Evolutionary conservation across 92 coral and sea anemone genomes (phyloP), one percentile per base, ranked within the genome.

Genomic region (Phenganax marumi): DNA sequence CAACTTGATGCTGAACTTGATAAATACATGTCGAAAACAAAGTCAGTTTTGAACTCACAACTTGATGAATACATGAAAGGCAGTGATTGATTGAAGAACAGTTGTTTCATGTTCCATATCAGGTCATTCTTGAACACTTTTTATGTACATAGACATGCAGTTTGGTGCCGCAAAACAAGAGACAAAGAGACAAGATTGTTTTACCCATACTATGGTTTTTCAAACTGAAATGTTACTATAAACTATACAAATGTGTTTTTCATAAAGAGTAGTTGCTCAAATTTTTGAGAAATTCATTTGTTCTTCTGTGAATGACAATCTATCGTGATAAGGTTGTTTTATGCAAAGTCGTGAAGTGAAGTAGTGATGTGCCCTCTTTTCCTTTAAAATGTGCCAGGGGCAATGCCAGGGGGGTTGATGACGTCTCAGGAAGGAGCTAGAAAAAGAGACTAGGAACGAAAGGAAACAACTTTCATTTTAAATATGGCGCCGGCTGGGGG

Each of bases 11-110:
- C 85, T 47, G 99, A 96, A 60, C 93, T 96, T 62, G 99, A 96
- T 57, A 85, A 89, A 23, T 96, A 96, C 70, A 96, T 96, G 99
- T 92, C 99, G 16, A 94, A 96, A 52, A 87, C 95, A 16, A 95
- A 92, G 71, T 81, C 96, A 49, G 97, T 90, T 80, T 90, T 95
- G 21, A 97, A 95, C 88, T 94, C 97, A 11, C 95, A 95, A 63
- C 89, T 95, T 12, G 98, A 95, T 76, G 88, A 92, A 22, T 95
- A 95, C 76, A 95, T 95, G 98, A 78, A 78, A 49, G 83, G 71
- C 26, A 66, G 48, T 43, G 73, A 49, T n/a, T 51, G 54, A 54
- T 0, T 19, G 33, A 21, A 6, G 39, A 76, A 23, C 16, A 10
- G 47, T 54, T 49, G 19, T 52, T 0, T 51, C 14, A 14, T 39